Percentiles rank a stretch among this genome's conserved stretches.
Evolutionary conservation across 2,113 vertebrate species (phyloP).

Genomic region (Jacana jacana): DNA sequence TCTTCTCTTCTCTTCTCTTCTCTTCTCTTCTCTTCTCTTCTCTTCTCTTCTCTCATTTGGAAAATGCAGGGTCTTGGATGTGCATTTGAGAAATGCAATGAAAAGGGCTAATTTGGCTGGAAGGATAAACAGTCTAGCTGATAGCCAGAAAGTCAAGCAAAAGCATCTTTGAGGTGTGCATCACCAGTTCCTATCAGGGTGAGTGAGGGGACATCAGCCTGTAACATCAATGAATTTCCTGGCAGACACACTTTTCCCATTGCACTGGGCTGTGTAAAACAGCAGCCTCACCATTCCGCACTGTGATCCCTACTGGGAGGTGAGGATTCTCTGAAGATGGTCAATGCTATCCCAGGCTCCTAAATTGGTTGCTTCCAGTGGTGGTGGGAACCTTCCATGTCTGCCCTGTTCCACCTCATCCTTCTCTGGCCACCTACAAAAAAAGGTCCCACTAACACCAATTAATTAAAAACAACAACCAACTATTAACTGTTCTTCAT

Average conservation of each 20-base stretch:
- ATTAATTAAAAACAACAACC: not conserved
- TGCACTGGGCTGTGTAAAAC: not conserved
- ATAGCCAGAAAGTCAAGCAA: not conserved
- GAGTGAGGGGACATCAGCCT: not conserved
- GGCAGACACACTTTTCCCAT: not conserved
- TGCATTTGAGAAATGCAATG: not conserved
- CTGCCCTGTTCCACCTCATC: not conserved
- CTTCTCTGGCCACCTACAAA: not conserved
- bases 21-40: no score
- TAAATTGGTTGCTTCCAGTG: not conserved
- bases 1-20: no score
- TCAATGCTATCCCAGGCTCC: not conserved
- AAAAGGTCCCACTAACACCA: not conserved
- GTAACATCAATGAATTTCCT: not conserved
- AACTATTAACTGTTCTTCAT: fast-evolving
- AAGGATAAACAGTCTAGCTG: not conserved
- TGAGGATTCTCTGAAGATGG: not conserved
- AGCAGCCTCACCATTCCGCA: not conserved
- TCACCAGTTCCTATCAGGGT: not conserved
- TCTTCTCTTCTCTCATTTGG: not conserved
- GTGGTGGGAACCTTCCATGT: not conserved
- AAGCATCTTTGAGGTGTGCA: not conserved
- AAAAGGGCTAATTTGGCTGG: not conserved
- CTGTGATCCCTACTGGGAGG: not conserved
- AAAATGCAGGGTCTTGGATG: not conserved